These are phyloP conservation scores for Clivina fossor DNA, from an alignment of 2,888 invertebrate species.

Conservation along the genomic window DNA sequence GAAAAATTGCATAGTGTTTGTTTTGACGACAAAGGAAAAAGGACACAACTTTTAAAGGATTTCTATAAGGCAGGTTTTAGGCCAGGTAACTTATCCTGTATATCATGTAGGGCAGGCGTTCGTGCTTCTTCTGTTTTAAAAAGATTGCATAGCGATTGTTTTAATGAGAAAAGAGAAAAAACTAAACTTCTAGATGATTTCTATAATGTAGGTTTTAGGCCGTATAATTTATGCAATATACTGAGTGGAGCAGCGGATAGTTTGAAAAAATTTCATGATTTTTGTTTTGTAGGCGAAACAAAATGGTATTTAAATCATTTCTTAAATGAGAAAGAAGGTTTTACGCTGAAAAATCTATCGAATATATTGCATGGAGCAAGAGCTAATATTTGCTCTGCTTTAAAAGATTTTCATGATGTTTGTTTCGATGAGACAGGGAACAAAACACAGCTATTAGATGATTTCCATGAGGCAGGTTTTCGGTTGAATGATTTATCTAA, in stretches of 20 bases:
- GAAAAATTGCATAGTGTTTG: slow-evolving; percentile 6
- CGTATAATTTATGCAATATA: slow-evolving; percentile 41
- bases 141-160: slow-evolving; percentile 3
- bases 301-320: slow-evolving; percentile 2
- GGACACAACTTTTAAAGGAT: slow-evolving; percentile 17
- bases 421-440: slow-evolving; percentile 4
- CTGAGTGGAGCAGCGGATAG: slow-evolving; percentile 41
- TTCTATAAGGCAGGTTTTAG: slow-evolving; percentile 13
- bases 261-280: slow-evolving; percentile 41
- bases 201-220: slow-evolving; percentile 1
- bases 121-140: slow-evolving; percentile 42
- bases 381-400: slow-evolving; percentile 8
- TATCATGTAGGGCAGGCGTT: slow-evolving; percentile 40
- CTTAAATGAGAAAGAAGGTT: slow-evolving; percentile 7
- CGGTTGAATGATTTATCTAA: neutral
- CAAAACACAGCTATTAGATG: slow-evolving; percentile 8
- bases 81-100: slow-evolving; percentile 36
- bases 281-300: slow-evolving; percentile 26
- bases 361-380: slow-evolving; percentile 1
- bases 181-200: slow-evolving; percentile 1
- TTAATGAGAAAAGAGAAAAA: slow-evolving; percentile 9
- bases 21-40: slow-evolving; percentile 9
- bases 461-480: neutral
- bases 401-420: slow-evolving; percentile 9
- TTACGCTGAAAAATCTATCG: neutral